Conservation (phyloP, 2,888 invertebrate species). For the Criorhina ranunculi region DNA sequence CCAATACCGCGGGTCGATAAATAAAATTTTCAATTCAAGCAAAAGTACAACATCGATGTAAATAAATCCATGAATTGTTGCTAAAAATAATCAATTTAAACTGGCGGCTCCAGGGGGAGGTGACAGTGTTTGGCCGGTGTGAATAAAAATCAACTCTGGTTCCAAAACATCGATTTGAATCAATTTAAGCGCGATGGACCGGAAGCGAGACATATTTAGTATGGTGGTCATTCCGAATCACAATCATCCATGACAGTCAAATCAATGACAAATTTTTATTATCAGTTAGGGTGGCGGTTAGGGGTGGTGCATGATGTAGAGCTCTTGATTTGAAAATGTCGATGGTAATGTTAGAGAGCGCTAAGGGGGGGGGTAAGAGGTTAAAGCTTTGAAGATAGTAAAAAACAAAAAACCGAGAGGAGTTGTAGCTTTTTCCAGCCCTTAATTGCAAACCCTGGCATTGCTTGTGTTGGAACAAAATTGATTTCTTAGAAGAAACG, state of each 20-base stretch:
- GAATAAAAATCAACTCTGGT: conserved; percentile 41
- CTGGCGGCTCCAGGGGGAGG: conserved; percentile 16
- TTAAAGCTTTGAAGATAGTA: too few species aligned
- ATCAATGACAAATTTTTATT: conserved; percentile 73
- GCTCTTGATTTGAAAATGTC: conserved; percentile 17
- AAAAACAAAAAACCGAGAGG: too few species aligned
- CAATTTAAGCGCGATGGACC: conserved; percentile 70
- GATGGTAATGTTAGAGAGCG: too few species aligned
- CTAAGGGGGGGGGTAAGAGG: too few species aligned
- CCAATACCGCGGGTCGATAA: conserved; percentile 75
- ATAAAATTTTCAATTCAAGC: conserved; percentile 72
- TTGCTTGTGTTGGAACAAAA: too few species aligned
- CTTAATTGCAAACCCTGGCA: too few species aligned
- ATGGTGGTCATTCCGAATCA: conserved; percentile 62
- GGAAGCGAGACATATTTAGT: conserved; percentile 76
- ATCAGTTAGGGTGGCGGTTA: conserved; percentile 7
- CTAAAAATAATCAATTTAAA: conserved; percentile 75
- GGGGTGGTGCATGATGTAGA: conserved; percentile 35
- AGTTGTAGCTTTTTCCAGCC: too few species aligned
- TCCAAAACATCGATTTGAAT: conserved; percentile 77
- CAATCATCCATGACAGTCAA: conserved; percentile 63
- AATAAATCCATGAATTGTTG: conserved; percentile 74
- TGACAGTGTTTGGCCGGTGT: background rate
- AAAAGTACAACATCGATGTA: conserved; percentile 64
- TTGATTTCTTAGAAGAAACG: too few species aligned